Evolutionary conservation across 2,797 vertebrate genomes (phyloP).

Genomic region (Lutjanus argentimaculatus): DNA sequence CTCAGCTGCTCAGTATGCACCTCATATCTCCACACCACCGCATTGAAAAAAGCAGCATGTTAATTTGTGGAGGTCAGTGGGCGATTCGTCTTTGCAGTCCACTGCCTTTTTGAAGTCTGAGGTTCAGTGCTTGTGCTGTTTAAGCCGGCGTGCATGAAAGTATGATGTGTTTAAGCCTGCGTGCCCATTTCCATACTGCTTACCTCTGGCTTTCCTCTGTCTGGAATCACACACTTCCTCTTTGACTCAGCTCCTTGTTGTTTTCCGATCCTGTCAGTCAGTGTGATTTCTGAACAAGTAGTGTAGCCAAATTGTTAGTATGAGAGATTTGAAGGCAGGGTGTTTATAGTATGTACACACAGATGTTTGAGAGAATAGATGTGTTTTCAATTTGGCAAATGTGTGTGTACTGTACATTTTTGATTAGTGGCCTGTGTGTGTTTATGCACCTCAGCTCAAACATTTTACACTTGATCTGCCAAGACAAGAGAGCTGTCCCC

Average conservation of each 20-base stretch:
- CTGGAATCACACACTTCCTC: slow-evolving; percentile 27
- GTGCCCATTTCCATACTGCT: slow-evolving; percentile 40
- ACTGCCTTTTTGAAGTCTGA: slow-evolving; percentile 23
- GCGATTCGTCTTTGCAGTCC: slow-evolving; percentile 10
- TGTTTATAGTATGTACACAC: background rate
- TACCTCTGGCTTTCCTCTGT: slow-evolving; percentile 28
- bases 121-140: background rate
- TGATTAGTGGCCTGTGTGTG: slow-evolving; percentile 15
- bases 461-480: slow-evolving; percentile 9
- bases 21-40: background rate
- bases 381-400: slow-evolving; percentile 8
- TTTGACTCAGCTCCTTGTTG: slow-evolving; percentile 27
- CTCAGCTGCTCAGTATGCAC: slow-evolving; percentile 18
- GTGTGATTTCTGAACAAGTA: slow-evolving; percentile 19
- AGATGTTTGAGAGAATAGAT: background rate
- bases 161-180: slow-evolving; percentile 2
- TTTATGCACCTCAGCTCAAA: slow-evolving; percentile 19
- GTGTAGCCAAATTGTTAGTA: background rate
- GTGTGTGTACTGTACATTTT: background rate
- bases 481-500: slow-evolving; percentile 8
- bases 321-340: slow-evolving; percentile 4
- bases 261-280: slow-evolving; percentile 23
- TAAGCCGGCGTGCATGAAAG: background rate
- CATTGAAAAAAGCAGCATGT: slow-evolving; percentile 42
- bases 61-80: slow-evolving; percentile 33